A percentile compares a stretch with the other conserved stretches of the same genome.
These are phyloP conservation scores for Drosophila testacea DNA, from an alignment of 2,888 invertebrate species.

Conservation along the genomic window DNA sequence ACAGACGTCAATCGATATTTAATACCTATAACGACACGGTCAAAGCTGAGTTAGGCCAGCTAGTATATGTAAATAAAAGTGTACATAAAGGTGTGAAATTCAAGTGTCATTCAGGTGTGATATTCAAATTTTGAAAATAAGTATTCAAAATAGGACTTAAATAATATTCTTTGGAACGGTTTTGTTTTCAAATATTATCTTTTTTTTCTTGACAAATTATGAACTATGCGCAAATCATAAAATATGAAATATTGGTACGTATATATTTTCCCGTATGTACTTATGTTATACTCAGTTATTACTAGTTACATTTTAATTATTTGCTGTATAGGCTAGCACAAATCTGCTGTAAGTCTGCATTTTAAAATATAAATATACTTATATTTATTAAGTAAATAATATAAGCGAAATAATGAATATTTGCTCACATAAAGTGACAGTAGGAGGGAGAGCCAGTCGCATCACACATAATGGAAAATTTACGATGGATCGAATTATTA, in stretches of 20 bases:
- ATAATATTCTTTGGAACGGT: constrained; percentile 33
- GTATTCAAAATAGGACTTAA: constrained; percentile 6
- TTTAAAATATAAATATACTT: constrained; percentile 22
- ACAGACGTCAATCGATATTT: background rate
- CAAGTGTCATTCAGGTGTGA: background rate
- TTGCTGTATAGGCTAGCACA: constrained; percentile 5
- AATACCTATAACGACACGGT: background rate
- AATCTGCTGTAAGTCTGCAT: constrained; percentile 17
- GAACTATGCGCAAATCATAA: constrained; percentile 13
- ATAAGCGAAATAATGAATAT: constrained; percentile 6
- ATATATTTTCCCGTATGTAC: constrained; percentile 10
- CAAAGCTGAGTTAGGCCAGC: background rate
- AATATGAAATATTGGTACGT: constrained; percentile 25
- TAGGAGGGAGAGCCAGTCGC: background rate
- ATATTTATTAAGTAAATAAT: constrained; percentile 11
- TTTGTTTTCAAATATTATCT: constrained; percentile 5
- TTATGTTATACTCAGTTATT: constrained; percentile 20
- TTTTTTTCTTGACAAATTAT: background rate
- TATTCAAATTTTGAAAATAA: background rate
- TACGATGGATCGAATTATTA: constrained; percentile 16
- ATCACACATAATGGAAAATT: constrained; percentile 8
- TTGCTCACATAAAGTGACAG: constrained; percentile 6
- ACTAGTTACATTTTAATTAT: constrained; percentile 18
- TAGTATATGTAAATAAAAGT: background rate
- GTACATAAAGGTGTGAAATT: too few relatives aligned